These are phyloP conservation scores for Nebria ingens DNA, from an alignment of 1,140 invertebrate species.

Conservation along the genomic window DNA sequence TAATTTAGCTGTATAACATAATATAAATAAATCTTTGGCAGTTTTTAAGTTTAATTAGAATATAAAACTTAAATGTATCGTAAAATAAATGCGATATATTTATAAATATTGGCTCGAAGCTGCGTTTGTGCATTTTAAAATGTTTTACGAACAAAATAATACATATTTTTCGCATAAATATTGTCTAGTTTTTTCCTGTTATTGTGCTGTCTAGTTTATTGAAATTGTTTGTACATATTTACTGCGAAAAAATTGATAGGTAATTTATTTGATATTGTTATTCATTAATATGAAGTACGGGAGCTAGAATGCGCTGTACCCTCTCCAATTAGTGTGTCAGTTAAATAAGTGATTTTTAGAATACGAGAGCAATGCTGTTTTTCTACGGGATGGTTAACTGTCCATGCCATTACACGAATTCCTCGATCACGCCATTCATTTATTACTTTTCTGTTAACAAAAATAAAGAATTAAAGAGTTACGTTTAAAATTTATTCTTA, in stretches of 20 bases:
- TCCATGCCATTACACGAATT: conserved; percentile 50
- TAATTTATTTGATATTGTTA: too few relatives aligned
- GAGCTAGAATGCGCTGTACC: not conserved
- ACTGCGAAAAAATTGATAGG: too few relatives aligned
- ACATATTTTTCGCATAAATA: not conserved
- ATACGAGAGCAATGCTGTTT: conserved; percentile 48
- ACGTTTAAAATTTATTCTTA: conserved; percentile 15
- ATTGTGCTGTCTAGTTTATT: not conserved
- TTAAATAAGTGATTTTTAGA: conserved; percentile 49
- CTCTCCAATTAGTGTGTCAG: conserved; percentile 53
- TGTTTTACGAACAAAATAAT: not conserved
- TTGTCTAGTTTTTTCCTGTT: not conserved
- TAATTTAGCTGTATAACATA: too few relatives aligned
- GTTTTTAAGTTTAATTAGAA: too few relatives aligned
- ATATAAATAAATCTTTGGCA: too few relatives aligned
- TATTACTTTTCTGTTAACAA: conserved; percentile 43
- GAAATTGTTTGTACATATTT: too few relatives aligned
- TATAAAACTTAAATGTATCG: too few relatives aligned
- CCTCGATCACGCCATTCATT: conserved; percentile 42
- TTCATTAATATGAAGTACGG: too few relatives aligned
- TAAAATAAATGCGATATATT: too few relatives aligned
- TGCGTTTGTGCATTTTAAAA: too few relatives aligned
- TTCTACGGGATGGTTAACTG: conserved; percentile 52
- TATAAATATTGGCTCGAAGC: too few relatives aligned
- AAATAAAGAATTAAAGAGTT: conserved; percentile 19